A percentile compares a stretch with the other conserved stretches of the same genome.
phyloP scores from a whole-genome alignment of 2,888 invertebrate genomes.

The Eremobia ochroleuca region DNA sequence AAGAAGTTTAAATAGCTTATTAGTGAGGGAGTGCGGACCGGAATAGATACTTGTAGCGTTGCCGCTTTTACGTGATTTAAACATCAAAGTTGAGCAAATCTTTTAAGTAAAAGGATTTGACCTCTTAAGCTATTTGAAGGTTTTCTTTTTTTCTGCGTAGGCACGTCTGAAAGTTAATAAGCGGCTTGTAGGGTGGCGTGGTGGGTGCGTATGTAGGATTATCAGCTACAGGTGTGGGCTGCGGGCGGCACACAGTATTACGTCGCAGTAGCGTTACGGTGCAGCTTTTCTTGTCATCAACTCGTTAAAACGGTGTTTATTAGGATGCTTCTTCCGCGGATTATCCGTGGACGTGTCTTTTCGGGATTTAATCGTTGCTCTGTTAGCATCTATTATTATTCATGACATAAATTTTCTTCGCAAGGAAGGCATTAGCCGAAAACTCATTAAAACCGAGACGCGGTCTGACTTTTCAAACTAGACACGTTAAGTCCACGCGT shows the following conservation, averaged over 20 bases:
- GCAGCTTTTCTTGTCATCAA: conserved; percentile 78
- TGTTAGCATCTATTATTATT: conserved; percentile 89
- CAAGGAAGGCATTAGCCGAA: conserved; percentile 89
- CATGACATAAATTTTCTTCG: conserved; percentile 90
- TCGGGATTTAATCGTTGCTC: conserved; percentile 87
- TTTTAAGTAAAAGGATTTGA: conserved; percentile 39
- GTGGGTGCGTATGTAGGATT: conserved; percentile 58
- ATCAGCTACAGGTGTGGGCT: conserved; percentile 53
- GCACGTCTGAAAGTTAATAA: conserved; percentile 52
- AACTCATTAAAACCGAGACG: conserved; percentile 90
- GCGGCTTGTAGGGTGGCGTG: conserved; percentile 30
- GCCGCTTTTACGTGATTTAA: conserved; percentile 46
- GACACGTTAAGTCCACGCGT: conserved; percentile 91
- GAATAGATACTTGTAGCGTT: conserved; percentile 46
- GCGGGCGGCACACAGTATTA: conserved; percentile 30
- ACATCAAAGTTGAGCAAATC: conserved; percentile 49
- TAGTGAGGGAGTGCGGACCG: conserved; percentile 35
- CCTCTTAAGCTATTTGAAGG: conserved; percentile 36
- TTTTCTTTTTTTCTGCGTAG: conserved; percentile 34
- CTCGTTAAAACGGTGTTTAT: conserved; percentile 85
- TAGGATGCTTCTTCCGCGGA: conserved; percentile 84
- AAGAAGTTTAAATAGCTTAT: conserved; percentile 67
- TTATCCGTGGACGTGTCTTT: conserved; percentile 86
- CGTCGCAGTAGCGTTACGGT: conserved; percentile 29
- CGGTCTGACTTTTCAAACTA: conserved; percentile 90